phyloP scores from a whole-genome alignment of 2,113 vertebrate genomes.

The Vulpes ferrilata region DNA sequence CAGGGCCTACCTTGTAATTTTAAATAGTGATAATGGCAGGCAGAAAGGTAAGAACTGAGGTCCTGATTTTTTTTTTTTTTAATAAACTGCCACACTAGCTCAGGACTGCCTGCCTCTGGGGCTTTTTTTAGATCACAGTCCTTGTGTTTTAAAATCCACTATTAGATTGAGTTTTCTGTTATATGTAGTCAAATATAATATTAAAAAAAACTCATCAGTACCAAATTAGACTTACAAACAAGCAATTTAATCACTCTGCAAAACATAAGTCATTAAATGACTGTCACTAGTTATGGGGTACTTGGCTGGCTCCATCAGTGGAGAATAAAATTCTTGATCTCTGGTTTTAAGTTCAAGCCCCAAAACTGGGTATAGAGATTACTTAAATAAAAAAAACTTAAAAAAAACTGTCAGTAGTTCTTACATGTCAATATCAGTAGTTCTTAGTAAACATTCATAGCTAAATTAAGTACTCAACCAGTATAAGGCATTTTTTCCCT shows the following conservation, averaged over 20 bases:
- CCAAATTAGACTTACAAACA: not conserved
- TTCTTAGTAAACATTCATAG: not conserved
- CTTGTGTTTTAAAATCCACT: constrained; percentile 30
- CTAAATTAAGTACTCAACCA: not conserved
- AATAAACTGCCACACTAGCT: not conserved
- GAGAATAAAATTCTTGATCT: not conserved
- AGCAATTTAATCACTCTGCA: constrained; percentile 24
- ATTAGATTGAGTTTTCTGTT: not conserved
- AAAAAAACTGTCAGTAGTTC: constrained; percentile 28
- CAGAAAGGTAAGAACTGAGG: not conserved
- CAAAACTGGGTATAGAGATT: not conserved
- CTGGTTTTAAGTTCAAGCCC: not conserved
- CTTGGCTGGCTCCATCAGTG: not conserved
- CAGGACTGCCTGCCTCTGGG: not conserved
- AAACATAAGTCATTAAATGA: constrained; percentile 2
- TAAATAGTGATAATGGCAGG: not conserved
- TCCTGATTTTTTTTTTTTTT: not conserved
- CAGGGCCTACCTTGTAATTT: not conserved
- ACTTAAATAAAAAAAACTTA: not conserved
- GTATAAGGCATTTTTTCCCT: not conserved
- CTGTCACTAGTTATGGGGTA: not conserved
- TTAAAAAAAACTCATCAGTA: constrained; percentile 34
- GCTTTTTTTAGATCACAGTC: not conserved
- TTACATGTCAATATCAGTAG: not conserved
- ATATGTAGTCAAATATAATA: constrained; percentile 1